phyloP scores from a whole-genome alignment of 2,797 vertebrate species.

The Bradypus variegatus region DNA sequence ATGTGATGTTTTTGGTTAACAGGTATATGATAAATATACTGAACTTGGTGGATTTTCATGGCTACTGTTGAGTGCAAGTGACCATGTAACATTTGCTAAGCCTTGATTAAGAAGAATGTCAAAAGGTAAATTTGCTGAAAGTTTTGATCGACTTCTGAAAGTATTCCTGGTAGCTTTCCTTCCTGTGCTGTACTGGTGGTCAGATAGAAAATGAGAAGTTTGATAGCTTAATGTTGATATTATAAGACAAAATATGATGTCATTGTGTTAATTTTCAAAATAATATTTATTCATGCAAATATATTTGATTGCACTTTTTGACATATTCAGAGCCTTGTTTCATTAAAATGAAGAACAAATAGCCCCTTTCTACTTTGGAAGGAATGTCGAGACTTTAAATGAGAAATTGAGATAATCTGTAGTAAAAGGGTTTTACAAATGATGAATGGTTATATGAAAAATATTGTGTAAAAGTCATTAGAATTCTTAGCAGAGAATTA shows the following conservation, averaged over 20 bases:
- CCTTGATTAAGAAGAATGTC: conserved; percentile 1
- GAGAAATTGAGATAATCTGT: neutral
- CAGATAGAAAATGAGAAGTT: neutral
- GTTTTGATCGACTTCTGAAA: neutral
- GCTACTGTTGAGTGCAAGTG: conserved; percentile 7
- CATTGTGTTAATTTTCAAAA: neutral
- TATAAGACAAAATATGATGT: neutral
- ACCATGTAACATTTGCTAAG: neutral
- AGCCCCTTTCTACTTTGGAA: neutral
- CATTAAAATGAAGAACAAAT: neutral
- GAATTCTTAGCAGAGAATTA: conserved; percentile 22
- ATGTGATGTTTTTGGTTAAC: neutral
- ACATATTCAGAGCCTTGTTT: neutral
- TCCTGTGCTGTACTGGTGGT: neutral
- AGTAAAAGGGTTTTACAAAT: neutral
- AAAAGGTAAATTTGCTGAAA: conserved; percentile 36
- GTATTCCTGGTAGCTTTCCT: neutral
- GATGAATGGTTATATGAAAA: neutral
- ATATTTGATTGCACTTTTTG: neutral
- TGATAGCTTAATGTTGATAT: neutral
- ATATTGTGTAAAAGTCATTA: conserved; percentile 18
- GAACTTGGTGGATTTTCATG: neutral
- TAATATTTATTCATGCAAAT: neutral
- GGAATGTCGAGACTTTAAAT: neutral
- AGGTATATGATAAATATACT: neutral